phyloP scores from a whole-genome alignment of 2,113 vertebrate genomes.

The Megaptera novaeangliae region DNA sequence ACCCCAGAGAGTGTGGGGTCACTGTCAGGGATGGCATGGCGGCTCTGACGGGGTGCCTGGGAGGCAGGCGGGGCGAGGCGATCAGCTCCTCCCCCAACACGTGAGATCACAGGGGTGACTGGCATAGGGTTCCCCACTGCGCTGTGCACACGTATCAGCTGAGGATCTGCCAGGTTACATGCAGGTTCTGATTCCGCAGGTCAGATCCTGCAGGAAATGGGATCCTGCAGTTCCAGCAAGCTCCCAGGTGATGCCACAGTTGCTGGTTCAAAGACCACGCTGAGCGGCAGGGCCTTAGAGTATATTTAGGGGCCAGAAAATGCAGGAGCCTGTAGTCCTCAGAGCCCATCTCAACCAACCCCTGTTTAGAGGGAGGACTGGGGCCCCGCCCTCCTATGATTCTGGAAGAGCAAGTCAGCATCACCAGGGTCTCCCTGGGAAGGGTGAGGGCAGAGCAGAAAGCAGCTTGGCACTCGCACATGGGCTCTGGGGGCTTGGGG shows the following conservation, averaged over 20 bases:
- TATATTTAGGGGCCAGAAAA: not conserved
- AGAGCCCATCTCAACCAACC: not conserved
- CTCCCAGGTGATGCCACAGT: not conserved
- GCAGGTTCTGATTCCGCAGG: not conserved
- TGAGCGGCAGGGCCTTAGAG: not conserved
- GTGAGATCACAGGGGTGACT: no score
- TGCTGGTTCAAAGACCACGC: not conserved
- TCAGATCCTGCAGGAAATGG: not conserved
- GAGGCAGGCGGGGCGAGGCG: not conserved
- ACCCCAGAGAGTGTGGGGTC: not conserved
- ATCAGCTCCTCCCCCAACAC: not conserved
- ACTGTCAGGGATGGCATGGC: not conserved
- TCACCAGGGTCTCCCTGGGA: not conserved
- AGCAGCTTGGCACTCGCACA: not conserved
- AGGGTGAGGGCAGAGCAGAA: not conserved
- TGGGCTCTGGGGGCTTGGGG: not conserved
- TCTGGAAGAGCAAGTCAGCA: not conserved
- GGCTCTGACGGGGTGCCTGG: not conserved
- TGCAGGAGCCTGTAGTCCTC: not conserved
- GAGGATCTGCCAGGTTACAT: not conserved
- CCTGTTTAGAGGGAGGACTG: not conserved
- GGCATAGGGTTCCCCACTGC: not conserved
- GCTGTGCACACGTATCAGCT: fast-evolving
- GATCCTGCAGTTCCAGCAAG: not conserved
- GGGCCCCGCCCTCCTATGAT: not conserved